Conservation (phyloP, 64 coral and sea anemone species). For the Pocillopora verrucosa region DNA sequence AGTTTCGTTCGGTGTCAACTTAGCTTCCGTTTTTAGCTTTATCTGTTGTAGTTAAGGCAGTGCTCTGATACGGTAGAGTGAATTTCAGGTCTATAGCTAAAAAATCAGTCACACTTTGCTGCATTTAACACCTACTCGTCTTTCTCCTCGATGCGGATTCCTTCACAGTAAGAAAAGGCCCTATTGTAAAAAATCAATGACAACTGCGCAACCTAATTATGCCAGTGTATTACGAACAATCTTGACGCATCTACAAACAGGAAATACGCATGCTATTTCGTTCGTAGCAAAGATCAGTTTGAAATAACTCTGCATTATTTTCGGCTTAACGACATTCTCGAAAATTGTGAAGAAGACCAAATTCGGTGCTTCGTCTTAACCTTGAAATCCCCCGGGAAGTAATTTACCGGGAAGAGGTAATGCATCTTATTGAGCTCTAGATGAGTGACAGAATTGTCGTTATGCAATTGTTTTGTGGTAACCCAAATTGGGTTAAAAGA, state of each 20-base stretch:
- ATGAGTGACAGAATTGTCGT: conserved; percentile 36
- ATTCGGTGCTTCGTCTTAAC: neutral
- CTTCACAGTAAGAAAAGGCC: neutral
- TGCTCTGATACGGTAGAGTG: conserved; percentile 5
- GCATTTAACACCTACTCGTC: neutral
- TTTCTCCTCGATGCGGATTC: neutral
- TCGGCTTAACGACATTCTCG: neutral
- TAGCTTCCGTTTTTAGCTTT: neutral
- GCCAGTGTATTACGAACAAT: conserved; percentile 22
- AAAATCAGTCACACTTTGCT: conserved; percentile 33
- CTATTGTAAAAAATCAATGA: conserved; percentile 4
- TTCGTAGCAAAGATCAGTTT: neutral
- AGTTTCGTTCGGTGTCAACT: neutral
- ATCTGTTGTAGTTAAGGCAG: neutral
- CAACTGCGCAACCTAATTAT: conserved; percentile 16
- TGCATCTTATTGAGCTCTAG: neutral
- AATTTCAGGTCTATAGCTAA: conserved; percentile 1
- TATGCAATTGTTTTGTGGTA: neutral
- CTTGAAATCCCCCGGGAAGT: neutral
- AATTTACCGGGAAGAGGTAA: neutral
- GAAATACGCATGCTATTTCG: conserved; percentile 25
- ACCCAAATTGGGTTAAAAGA: conserved; percentile 12
- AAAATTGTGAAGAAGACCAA: neutral
- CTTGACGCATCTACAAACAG: conserved; percentile 13
- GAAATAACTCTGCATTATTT: neutral